Base-by-base conservation (phyloP, 2,113 vertebrate species). In the Megaceryle torquata region DNA sequence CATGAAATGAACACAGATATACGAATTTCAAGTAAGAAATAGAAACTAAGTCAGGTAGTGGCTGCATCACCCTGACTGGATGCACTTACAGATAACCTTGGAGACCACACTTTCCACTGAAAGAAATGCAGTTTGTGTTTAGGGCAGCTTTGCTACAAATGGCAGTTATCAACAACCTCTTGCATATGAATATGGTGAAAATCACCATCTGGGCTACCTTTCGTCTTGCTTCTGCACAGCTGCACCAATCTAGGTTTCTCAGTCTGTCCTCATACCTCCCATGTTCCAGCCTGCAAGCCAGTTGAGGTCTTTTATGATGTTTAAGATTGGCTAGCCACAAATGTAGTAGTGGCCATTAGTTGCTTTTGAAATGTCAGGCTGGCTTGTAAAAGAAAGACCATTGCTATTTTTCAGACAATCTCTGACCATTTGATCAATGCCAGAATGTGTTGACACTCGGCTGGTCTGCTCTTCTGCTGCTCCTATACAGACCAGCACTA, bases 281-380 rank as follows among this genome's bases (percentile, higher is more conserved):
- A 4, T 11, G 3, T 26, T 69, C 24, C 21, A 76, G 39, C 5
- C 16, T 4, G 17, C 13, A 67, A 44, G 65, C 1, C 1, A 12
- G 48, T 31, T 69, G 10, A 13, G 1, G 1, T 28, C 19, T 56
- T 60, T 67, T 9, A 33, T 31, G 14, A 13, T n/a, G 9, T 75
- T 67, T 71, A 53, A 88, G 44, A 33, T 9, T 57, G 12, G 16
- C 16, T 65, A 76, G 3, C 3, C 60, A 68, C 6, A 60, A 50
- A 50, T 25, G 4, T 28, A 41, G 12, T 1, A 0, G 5, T 64
- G 4, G 7, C 9, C 6, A 33, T 39, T 48, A 37, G 11, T 29
- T 59, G 7, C 13, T 75, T 77, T 71, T 64, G 31, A 75, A 89
- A 46, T 19, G 4, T 37, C 19, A 53, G 11, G 4, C 10, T 93